phyloP scores from a whole-genome alignment of 2,888 invertebrate genomes.

The Cepaea hortensis region DNA sequence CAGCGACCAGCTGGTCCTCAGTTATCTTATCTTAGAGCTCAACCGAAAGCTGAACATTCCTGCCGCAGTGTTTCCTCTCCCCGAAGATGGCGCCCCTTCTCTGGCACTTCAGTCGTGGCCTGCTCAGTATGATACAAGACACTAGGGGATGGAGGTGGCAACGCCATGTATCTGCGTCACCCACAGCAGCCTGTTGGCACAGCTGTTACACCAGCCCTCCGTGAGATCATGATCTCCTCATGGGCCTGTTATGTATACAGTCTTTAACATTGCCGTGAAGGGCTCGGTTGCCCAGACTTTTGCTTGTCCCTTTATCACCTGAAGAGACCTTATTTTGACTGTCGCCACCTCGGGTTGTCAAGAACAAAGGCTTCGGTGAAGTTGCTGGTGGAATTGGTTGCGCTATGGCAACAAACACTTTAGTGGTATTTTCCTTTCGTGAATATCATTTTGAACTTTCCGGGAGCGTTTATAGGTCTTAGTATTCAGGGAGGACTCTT shows the following conservation, averaged over 20 bases:
- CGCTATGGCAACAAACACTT: too few species aligned
- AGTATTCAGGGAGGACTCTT: background rate
- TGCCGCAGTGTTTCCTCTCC: constrained; percentile 11
- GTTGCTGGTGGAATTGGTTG: too few species aligned
- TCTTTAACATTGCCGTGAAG: background rate
- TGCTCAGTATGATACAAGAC: background rate
- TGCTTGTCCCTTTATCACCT: constrained; percentile 7
- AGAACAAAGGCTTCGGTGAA: background rate
- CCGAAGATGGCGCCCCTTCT: background rate
- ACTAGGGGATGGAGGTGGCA: background rate
- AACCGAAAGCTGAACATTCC: constrained; percentile 27
- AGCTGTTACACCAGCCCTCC: background rate
- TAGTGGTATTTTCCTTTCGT: too few species aligned
- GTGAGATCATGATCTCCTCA: constrained; percentile 6
- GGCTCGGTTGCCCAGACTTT: background rate
- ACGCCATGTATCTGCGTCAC: background rate
- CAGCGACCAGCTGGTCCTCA: constrained; percentile 13
- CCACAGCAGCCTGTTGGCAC: background rate
- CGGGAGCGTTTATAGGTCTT: background rate
- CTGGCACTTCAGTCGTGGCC: background rate
- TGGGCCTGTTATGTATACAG: background rate
- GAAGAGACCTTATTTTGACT: constrained; percentile 8
- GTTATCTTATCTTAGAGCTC: constrained; percentile 23
- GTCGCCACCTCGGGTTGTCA: background rate
- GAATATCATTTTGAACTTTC: too few species aligned